Percentiles rank a stretch among this genome's conserved stretches.
phyloP scores from a whole-genome alignment of 2,888 invertebrate genomes.

The Stratiomys singularior region DNA sequence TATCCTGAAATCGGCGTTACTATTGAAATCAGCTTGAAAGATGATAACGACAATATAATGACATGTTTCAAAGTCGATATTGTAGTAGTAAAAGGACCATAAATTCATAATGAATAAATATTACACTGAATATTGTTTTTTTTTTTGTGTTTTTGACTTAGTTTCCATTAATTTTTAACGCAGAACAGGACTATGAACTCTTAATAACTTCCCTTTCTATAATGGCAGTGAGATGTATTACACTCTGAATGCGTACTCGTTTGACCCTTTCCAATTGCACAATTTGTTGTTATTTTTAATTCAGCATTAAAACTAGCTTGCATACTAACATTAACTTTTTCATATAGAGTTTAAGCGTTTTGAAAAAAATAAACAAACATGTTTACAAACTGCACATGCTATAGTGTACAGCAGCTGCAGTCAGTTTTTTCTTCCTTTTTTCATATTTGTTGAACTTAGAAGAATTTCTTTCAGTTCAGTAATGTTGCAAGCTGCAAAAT shows the following conservation, averaged over 20 bases:
- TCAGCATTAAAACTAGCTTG: not conserved
- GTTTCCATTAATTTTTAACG: too few species aligned
- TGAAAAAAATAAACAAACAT: slow-evolving; percentile 21
- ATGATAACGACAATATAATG: not conserved
- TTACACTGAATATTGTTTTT: too few species aligned
- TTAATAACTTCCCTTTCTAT: too few species aligned
- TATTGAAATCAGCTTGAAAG: slow-evolving; percentile 36
- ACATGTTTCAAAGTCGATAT: slow-evolving; percentile 36
- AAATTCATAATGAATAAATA: not conserved
- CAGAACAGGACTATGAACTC: too few species aligned
- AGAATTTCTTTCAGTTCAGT: slow-evolving; percentile 34
- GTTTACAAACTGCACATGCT: slow-evolving; percentile 47
- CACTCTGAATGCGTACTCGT: too few species aligned
- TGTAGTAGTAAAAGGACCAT: not conserved
- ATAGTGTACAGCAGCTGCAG: slow-evolving; percentile 40
- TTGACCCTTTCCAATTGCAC: slow-evolving; percentile 24
- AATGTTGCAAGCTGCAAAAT: not conserved
- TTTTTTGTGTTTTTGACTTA: too few species aligned
- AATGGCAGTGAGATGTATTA: too few species aligned
- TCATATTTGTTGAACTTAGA: not conserved
- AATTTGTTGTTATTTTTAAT: not conserved
- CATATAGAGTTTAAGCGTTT: not conserved
- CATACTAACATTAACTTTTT: not conserved
- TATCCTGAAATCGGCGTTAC: slow-evolving; percentile 37
- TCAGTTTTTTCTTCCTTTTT: too few species aligned